Conservation (phyloP, 1,140 invertebrate species). For the Psix sp. region DNA sequence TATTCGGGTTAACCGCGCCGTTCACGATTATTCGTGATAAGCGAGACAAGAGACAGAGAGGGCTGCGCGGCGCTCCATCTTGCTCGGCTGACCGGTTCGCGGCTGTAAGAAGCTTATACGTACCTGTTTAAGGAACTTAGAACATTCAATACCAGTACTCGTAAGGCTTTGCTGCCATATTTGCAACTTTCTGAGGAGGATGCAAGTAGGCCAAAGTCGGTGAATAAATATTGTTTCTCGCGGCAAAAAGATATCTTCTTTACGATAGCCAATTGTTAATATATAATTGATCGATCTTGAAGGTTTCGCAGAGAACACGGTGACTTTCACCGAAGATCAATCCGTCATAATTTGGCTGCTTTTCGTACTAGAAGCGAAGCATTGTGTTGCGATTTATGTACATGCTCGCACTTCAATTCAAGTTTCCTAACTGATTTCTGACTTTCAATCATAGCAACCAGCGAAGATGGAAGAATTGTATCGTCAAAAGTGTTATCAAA, state of each 20-base stretch:
- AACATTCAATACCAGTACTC: conserved; percentile 54
- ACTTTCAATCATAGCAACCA: too few species aligned
- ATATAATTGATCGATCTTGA: too few species aligned
- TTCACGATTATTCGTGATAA: conserved; percentile 46
- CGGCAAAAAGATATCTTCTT: conserved; percentile 12
- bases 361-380: too few species aligned
- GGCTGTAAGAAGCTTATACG: conserved; percentile 55
- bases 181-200: conserved; percentile 41
- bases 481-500: conserved; percentile 17
- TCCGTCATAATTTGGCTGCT: too few species aligned
- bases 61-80: conserved; percentile 18
- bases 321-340: too few species aligned
- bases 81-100: conserved; percentile 43
- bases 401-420: too few species aligned
- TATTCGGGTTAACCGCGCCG: conserved; percentile 42
- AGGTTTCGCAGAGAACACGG: too few species aligned
- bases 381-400: too few species aligned
- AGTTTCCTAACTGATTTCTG: too few species aligned
- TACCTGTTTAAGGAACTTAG: conserved; percentile 56
- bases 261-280: too few species aligned
- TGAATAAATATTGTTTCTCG: conserved; percentile 41
- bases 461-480: too few species aligned
- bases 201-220: conserved; percentile 47
- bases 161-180: conserved; percentile 58
- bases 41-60: conserved; percentile 21